Evolutionary conservation across 2,113 vertebrate species (phyloP).

Genomic region (Sinocyclocheilus grahami): DNA sequence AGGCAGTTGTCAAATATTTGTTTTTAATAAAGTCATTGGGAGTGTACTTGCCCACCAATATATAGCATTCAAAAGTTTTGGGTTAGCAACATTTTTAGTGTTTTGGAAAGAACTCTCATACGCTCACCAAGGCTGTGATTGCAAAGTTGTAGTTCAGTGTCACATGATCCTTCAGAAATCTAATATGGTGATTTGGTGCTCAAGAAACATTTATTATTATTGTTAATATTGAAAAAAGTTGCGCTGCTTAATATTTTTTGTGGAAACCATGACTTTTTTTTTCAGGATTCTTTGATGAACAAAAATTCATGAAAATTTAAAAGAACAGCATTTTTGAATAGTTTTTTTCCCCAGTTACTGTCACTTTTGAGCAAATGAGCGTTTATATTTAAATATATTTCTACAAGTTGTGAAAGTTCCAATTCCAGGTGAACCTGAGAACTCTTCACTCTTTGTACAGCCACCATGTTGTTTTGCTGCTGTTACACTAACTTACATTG

Average conservation of each 20-base stretch:
- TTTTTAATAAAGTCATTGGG: no score
- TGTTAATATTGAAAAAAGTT: no score
- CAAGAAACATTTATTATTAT: background rate
- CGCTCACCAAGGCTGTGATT: background rate
- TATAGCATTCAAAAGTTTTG: no score
- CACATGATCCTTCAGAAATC: background rate
- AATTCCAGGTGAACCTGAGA: background rate
- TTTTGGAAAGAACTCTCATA: background rate
- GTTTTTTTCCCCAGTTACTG: background rate
- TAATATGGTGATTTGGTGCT: background rate
- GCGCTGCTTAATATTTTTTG: no score
- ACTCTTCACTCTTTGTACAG: constrained; percentile 20
- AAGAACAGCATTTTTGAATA: no score
- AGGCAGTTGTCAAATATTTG: background rate
- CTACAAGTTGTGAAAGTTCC: background rate
- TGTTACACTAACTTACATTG: background rate
- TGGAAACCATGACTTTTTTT: background rate
- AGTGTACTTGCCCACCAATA: no score
- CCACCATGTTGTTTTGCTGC: constrained; percentile 36
- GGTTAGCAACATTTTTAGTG: background rate
- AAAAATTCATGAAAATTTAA: background rate
- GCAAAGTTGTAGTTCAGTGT: background rate
- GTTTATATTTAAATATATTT: background rate
- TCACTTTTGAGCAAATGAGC: background rate
- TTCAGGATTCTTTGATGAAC: background rate